These are phyloP conservation scores for Pseudoips prasinana DNA, from an alignment of 2,888 invertebrate genomes.

Conservation along the genomic window DNA sequence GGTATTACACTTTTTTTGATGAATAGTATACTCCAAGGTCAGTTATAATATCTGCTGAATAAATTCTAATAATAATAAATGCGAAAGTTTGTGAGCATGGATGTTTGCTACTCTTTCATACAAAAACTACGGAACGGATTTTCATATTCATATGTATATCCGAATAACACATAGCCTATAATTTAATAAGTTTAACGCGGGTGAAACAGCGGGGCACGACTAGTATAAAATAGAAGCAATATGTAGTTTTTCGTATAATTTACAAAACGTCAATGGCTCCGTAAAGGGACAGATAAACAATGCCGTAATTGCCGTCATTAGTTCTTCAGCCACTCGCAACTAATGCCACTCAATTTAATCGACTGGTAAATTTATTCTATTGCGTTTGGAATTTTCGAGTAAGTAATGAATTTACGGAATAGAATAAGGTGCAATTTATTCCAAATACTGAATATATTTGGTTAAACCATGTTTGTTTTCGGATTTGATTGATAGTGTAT, in stretches of 20 bases:
- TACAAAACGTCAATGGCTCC: conserved; percentile 8
- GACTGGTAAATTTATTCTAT: conserved; percentile 61
- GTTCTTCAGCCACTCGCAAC: conserved; percentile 44
- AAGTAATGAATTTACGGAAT: conserved; percentile 5
- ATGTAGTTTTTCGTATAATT: conserved; percentile 11
- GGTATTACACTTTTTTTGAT: too few species aligned
- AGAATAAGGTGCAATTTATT: conserved; percentile 7
- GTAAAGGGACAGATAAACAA: conserved; percentile 26
- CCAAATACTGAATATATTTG: background rate
- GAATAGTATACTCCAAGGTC: too few species aligned
- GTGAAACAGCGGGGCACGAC: too few species aligned
- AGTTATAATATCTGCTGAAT: too few species aligned
- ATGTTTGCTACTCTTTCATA: too few species aligned
- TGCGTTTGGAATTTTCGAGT: conserved; percentile 27
- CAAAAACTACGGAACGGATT: too few species aligned
- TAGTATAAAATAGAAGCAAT: too few species aligned
- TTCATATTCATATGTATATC: too few species aligned
- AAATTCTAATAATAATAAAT: too few species aligned
- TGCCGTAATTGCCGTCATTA: conserved; percentile 56
- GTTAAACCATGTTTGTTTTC: background rate
- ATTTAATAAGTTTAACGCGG: too few species aligned
- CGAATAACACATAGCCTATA: too few species aligned
- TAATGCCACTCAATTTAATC: conserved; percentile 58
- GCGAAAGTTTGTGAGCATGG: too few species aligned
- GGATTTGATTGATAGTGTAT: background rate